phyloP scores from a whole-genome alignment of 1,140 invertebrate species.

The Amphibalanus amphitrite region DNA sequence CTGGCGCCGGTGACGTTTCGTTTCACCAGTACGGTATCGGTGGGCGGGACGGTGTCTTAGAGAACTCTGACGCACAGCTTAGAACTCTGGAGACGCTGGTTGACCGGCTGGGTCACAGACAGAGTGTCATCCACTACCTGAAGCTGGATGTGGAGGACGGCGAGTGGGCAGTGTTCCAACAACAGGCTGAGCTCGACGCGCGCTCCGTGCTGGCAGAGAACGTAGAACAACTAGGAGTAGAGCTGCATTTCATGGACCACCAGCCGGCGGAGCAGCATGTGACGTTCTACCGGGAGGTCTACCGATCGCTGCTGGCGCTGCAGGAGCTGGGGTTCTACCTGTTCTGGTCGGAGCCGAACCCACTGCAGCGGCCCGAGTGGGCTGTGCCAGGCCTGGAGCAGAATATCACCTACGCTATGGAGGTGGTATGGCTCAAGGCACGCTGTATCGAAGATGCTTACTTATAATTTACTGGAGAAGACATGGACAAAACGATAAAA shows the following conservation, averaged over 20 bases:
- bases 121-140: constrained; percentile 11
- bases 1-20: neutral
- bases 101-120: constrained; percentile 8
- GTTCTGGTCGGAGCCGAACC: constrained; percentile 13
- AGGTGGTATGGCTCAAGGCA: too few species aligned
- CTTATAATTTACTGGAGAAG: too few species aligned
- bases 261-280: too few species aligned
- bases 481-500: too few species aligned
- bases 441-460: too few species aligned
- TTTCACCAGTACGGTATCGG: neutral
- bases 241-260: constrained; percentile 7
- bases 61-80: too few species aligned
- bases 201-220: neutral
- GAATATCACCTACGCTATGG: too few species aligned
- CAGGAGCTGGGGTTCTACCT: constrained; percentile 10
- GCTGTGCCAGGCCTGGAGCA: too few species aligned
- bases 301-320: constrained; percentile 3
- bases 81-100: constrained; percentile 14
- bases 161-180: constrained; percentile 13
- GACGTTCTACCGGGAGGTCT: too few species aligned
- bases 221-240: constrained; percentile 6
- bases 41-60: neutral
- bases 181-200: neutral
- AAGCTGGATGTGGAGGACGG: constrained; percentile 17
- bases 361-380: too few species aligned